Evolutionary conservation across 2,797 vertebrate genomes (phyloP).

Genomic region (Lepus oiostolus): DNA sequence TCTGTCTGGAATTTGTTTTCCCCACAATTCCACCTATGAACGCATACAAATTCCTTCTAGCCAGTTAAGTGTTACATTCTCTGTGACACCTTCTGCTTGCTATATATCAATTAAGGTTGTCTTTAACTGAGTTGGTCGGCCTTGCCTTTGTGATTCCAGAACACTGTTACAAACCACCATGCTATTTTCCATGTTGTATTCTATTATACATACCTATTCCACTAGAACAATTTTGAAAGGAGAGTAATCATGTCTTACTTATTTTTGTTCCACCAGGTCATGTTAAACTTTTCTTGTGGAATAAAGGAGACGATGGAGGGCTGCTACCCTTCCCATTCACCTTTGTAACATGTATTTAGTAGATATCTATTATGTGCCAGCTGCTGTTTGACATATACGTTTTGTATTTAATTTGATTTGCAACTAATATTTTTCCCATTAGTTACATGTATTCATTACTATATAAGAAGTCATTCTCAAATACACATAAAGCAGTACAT

Average conservation of each 20-base stretch:
- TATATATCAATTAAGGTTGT: background rate
- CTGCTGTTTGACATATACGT: background rate
- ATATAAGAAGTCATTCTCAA: slow-evolving; percentile 32
- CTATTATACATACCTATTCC: background rate
- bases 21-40: background rate
- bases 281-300: background rate
- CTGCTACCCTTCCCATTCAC: background rate
- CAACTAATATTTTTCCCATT: slow-evolving; percentile 48
- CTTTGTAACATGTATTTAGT: slow-evolving; percentile 28
- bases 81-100: background rate
- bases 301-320: background rate
- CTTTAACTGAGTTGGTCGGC: background rate
- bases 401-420: slow-evolving; percentile 23
- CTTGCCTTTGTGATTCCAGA: background rate
- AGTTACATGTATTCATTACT: slow-evolving; percentile 40
- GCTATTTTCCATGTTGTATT: too few relatives aligned
- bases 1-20: background rate
- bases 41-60: background rate
- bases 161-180: too few relatives aligned
- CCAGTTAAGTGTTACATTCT: slow-evolving; percentile 70
- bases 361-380: background rate
- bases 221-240: background rate
- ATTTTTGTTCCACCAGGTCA: background rate
- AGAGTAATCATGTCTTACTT: background rate
- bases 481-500: background rate